phyloP scores from a whole-genome alignment of 2,113 vertebrate species.

The Furnarius figulus region DNA sequence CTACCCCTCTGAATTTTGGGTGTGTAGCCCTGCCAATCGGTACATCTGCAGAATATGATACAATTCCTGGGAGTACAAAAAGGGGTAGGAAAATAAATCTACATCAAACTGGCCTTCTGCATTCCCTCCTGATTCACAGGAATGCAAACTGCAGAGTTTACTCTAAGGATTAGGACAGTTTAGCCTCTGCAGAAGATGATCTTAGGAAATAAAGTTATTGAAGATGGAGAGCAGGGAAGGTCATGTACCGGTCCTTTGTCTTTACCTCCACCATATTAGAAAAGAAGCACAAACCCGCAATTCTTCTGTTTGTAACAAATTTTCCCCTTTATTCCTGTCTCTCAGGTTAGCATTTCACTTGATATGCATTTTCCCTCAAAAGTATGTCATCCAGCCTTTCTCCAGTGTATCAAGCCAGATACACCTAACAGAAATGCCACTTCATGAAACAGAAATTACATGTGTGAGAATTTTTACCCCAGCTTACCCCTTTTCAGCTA shows the following conservation, averaged over 20 bases:
- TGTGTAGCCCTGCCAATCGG: background rate
- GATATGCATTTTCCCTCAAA: conserved; percentile 2
- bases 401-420: background rate
- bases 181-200: background rate
- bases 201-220: background rate
- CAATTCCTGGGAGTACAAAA: background rate
- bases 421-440: background rate
- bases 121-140: background rate
- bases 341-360: background rate
- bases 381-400: background rate
- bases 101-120: background rate
- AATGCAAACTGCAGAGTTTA: background rate
- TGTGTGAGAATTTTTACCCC: background rate
- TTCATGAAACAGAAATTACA: background rate
- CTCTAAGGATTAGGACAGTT: conserved; percentile 6
- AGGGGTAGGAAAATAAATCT: background rate
- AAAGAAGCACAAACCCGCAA: background rate
- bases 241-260: background rate
- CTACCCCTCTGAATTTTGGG: background rate
- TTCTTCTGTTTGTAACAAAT: background rate
- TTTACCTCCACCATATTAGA: background rate
- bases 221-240: background rate
- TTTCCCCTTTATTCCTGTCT: background rate
- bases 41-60: background rate
- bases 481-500: background rate